Base-by-base conservation (phyloP, 2,113 vertebrate species). In the Heterotilapia buettikoferi region DNA sequence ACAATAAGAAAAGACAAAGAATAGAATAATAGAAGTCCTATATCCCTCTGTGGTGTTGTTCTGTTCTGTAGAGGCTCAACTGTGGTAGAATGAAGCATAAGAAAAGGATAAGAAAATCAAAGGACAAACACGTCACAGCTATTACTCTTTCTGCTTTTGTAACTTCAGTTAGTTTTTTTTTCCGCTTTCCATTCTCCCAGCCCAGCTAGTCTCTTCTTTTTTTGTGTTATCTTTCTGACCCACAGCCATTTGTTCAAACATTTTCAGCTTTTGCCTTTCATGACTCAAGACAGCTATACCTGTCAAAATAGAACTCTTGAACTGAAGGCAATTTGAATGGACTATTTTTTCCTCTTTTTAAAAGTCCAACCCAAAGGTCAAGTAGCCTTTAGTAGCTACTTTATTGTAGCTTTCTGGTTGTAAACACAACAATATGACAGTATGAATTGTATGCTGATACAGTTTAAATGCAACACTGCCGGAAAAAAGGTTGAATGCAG, bases 241-340 rank as follows among this genome's bases (percentile, higher is more conserved):
- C 79, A 47, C 21, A 43, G 56, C 26, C 73, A 84, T 88, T 80
- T 81, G 59, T 79, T 80, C n/a, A 9, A 21, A 29, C 38, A 21
- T 80, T 90, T 88, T 53, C 47, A 88, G 43, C 47, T 80, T 82
- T 50, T 33, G 18, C 66, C 76, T 88, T 91, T 87, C 43, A 86
- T 68, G 61, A 86, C 43, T 83, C 59, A 47, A 47, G 63, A 83
- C 53, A 29, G 43, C 26, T 66, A 29, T 45, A 82, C 45, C 68
- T 89, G 79, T 73, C 54, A 6, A 85, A 90, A 21, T 26, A 29
- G 21, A 88, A 85, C 83, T 87, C 43, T 47, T 50, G 18, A 84
- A 84, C n/a, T 57, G n/a, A 92, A 79, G 33, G 13, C 33, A 26
- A 50, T 84, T 68, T 73, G 26, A 83, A 90, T 66, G 53, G 18